Evolutionary conservation across 2,888 invertebrate genomes (phyloP).

Genomic region (Tridacna crocea): DNA sequence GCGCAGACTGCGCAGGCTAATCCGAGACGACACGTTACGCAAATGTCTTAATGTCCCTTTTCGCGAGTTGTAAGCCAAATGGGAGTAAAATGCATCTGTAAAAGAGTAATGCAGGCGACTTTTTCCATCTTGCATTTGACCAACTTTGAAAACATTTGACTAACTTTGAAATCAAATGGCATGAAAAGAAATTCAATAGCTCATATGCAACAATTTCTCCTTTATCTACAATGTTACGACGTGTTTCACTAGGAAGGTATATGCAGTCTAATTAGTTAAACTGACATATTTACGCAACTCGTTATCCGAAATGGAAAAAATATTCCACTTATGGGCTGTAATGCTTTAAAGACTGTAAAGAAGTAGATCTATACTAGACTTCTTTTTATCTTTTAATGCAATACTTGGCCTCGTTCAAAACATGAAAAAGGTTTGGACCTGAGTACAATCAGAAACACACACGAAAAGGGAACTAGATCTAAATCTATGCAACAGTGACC

Average conservation of each 20-base stretch:
- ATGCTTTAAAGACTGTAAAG: background rate
- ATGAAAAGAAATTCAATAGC: too few relatives aligned
- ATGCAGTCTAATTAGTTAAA: background rate
- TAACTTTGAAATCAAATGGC: too few relatives aligned
- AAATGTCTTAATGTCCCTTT: too few relatives aligned
- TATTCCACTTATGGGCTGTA: background rate
- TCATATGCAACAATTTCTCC: too few relatives aligned
- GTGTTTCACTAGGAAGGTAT: background rate
- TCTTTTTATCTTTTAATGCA: background rate
- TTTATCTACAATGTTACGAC: background rate
- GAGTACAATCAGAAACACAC: background rate
- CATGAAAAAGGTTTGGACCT: background rate
- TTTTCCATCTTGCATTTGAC: too few relatives aligned
- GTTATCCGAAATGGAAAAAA: background rate
- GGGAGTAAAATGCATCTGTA: too few relatives aligned
- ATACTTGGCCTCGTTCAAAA: background rate
- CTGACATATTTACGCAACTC: background rate
- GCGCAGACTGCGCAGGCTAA: too few relatives aligned
- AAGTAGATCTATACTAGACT: background rate
- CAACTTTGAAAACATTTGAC: too few relatives aligned
- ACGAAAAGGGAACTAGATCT: background rate
- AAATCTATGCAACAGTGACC: background rate
- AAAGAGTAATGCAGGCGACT: background rate
- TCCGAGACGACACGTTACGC: too few relatives aligned
- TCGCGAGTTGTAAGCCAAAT: too few relatives aligned